Percentiles rank a stretch among this genome's conserved stretches.
Evolutionary conservation across 1,140 invertebrate genomes (phyloP).

Genomic region (Brachionus koreanus): DNA sequence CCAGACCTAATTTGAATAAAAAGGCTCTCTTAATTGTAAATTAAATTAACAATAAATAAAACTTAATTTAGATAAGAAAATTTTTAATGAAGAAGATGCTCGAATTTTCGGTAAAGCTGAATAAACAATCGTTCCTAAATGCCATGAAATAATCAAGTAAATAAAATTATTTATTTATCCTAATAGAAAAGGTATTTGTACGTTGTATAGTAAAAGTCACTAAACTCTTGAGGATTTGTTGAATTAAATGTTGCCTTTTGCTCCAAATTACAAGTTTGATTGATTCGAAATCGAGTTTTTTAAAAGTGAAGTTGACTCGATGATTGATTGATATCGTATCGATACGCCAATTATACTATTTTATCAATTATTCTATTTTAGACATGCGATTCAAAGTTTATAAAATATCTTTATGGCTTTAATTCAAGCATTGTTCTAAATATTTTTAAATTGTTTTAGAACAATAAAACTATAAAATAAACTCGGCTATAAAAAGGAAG

Average conservation of each 20-base stretch:
- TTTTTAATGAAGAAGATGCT: neutral
- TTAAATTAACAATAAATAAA: neutral
- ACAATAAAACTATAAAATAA: neutral
- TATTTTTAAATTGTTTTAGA: neutral
- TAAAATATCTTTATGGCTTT: neutral
- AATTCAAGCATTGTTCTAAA: neutral
- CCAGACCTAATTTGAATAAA: no score
- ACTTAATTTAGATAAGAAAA: neutral
- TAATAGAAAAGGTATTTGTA: neutral
- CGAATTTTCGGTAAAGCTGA: slow-evolving; percentile 1
- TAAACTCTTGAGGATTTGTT: neutral
- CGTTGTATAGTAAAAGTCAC: neutral
- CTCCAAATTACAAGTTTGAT: neutral
- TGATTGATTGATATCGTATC: slow-evolving; percentile 18
- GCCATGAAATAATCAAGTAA: slow-evolving; percentile 4
- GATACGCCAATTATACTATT: slow-evolving; percentile 22
- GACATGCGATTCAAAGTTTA: slow-evolving; percentile 20
- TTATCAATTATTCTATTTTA: neutral
- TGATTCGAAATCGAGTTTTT: neutral
- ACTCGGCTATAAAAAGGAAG: neutral
- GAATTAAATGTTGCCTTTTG: neutral
- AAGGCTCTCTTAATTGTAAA: neutral
- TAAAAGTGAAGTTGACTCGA: neutral
- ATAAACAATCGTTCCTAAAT: neutral
- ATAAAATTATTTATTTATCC: neutral